Base-by-base conservation (phyloP, 2,888 invertebrate species). In the Hypselothyrea guttata region DNA sequence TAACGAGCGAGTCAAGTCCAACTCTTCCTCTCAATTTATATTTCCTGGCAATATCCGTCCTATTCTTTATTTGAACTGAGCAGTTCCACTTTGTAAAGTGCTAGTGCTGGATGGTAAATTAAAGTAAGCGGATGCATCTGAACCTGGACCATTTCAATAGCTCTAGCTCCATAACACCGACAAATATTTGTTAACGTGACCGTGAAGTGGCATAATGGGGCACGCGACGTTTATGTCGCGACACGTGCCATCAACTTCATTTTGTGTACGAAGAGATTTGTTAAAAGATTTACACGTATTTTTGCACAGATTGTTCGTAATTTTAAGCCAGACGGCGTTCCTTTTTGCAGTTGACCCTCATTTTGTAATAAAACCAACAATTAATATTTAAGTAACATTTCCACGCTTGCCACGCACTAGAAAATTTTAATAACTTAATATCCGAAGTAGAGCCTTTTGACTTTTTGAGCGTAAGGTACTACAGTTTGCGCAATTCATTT, bases 131-230 rank as follows among this genome's bases (percentile, higher is more conserved):
- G 2, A 2, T 22, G 22, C 22, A 22, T 22, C 22, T 22, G 2
- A 22, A 22, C 5, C 15, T 8, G 28, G 13, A 35, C 11, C 42
- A 33, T n/a, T 47, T 34, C 41, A 48, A 41, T 49, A 59, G 28
- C 45, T 22, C 5, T 5, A 22, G 5, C 5, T 22, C 3, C 5
- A 22, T 52, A 31, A 8, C 35, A 51, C 46, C 59, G 35, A 67
- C 69, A 68, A 76, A 67, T 70, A 70, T 75, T 72, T 72, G 60
- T 49, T 61, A 66, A 67, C 70, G 63, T 77, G 72, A 72, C 75
- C 78, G 73, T 77, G 76, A 77, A 75, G 63, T 65, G 75, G 70
- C 62, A 77, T 77, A 77, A 77, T 73, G 67, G 55, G 64, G 52
- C 55, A 62, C 56, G 61, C 58, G 69, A 63, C 63, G 55, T 56